phyloP scores from a whole-genome alignment of 2,888 invertebrate species.

The Hipparchia sbordonii region DNA sequence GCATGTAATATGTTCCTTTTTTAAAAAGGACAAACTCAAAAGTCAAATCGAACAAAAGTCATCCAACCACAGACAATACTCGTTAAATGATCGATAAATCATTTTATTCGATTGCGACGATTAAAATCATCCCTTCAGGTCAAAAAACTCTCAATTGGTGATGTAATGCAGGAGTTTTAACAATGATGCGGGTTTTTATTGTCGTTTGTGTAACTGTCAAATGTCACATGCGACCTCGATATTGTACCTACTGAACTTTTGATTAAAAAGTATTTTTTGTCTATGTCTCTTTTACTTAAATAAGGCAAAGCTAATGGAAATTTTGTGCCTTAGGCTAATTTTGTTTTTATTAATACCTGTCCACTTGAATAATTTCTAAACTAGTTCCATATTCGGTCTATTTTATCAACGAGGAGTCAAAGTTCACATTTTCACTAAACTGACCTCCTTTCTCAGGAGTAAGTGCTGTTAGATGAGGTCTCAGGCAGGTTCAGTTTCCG shows the following conservation, averaged over 20 bases:
- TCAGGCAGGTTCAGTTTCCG: no score
- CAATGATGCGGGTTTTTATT: conserved; percentile 64
- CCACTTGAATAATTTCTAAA: no score
- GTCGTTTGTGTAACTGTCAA: conserved; percentile 30
- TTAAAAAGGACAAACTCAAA: not conserved
- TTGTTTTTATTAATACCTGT: no score
- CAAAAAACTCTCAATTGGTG: conserved; percentile 69
- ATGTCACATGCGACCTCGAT: conserved; percentile 20
- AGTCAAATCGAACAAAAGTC: conserved; percentile 12
- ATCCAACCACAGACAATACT: conserved; percentile 22
- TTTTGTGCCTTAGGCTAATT: no score
- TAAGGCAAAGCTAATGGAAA: no score
- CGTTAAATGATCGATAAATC: conserved; percentile 44
- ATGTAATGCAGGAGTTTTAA: conserved; percentile 64
- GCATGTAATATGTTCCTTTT: not conserved
- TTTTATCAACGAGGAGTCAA: no score
- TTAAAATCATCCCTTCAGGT: conserved; percentile 66
- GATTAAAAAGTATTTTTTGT: not conserved
- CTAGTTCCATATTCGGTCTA: no score
- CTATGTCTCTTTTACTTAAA: not conserved
- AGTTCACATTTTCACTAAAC: no score
- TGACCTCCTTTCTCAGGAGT: no score
- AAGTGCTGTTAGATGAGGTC: no score
- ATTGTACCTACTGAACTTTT: not conserved
- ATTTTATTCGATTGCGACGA: conserved; percentile 52